Evolutionary conservation across 2,888 invertebrate species (phyloP).

Genomic region (Seira musarum): DNA sequence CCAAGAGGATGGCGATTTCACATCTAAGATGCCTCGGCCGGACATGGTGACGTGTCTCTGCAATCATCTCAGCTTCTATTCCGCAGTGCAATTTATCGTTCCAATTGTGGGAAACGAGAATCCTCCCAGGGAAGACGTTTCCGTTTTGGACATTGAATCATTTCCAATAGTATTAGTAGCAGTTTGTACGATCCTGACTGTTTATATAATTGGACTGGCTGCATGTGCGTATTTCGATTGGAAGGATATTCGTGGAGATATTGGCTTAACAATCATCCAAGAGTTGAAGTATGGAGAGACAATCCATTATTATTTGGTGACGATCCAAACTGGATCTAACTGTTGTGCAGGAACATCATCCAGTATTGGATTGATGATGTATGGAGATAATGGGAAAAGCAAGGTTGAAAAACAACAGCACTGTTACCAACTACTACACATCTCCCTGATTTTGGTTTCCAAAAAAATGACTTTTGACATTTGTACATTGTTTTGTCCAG

Average conservation of each 20-base stretch:
- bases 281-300: constrained; percentile 41
- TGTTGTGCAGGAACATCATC: constrained; percentile 66
- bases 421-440: too few relatives aligned
- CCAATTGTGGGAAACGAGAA: constrained; percentile 42
- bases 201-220: constrained; percentile 54
- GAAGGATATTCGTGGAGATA: constrained; percentile 32
- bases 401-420: constrained; percentile 38
- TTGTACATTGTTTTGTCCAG: not conserved
- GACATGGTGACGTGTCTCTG: constrained; percentile 53
- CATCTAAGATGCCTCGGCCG: not conserved
- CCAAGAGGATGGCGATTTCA: not conserved
- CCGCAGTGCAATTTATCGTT: constrained; percentile 55
- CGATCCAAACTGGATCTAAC: constrained; percentile 62
- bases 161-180: constrained; percentile 60
- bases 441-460: too few relatives aligned
- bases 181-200: constrained; percentile 40
- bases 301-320: constrained; percentile 60
- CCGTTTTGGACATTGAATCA: constrained; percentile 34
- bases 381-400: constrained; percentile 61
- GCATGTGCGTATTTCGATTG: constrained; percentile 51
- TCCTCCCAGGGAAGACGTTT: constrained; percentile 1
- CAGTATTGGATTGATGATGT: constrained; percentile 61
- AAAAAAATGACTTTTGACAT: not conserved
- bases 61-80: constrained; percentile 60
- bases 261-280: constrained; percentile 62